Conservation (phyloP, 2,113 vertebrate species). For the Anthoscopus minutus region DNA sequence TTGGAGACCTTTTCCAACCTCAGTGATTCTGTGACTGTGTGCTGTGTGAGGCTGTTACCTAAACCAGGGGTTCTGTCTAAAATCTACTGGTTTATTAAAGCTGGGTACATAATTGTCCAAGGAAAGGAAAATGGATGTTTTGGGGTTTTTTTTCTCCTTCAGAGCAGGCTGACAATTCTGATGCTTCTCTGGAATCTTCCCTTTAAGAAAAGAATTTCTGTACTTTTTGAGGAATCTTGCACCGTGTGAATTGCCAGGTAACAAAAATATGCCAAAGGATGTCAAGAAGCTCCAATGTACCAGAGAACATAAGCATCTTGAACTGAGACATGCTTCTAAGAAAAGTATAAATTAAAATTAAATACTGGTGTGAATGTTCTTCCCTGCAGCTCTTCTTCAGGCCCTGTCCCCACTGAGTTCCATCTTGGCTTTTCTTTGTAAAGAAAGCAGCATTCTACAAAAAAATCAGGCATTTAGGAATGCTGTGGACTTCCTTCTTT, state of each 20-base stretch:
- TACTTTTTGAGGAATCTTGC: background rate
- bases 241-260: background rate
- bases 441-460: background rate
- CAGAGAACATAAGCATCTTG: background rate
- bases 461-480: background rate
- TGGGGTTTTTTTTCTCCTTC: background rate
- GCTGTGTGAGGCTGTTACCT: background rate
- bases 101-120: background rate
- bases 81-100: background rate
- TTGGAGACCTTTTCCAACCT: background rate
- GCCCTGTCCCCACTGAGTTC: background rate
- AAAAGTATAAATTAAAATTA: background rate
- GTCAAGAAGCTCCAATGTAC: background rate
- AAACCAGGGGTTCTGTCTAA: background rate
- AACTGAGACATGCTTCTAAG: background rate
- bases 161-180: background rate
- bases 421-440: background rate
- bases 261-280: background rate
- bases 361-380: accelerated
- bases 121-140: background rate
- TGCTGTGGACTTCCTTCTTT: background rate
- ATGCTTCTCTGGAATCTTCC: background rate
- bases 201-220: background rate
- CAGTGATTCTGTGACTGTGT: background rate
- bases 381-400: background rate